Percentiles rank a stretch among this genome's conserved stretches.
phyloP scores from a whole-genome alignment of 2,888 invertebrate genomes.

The Lissonota sp. region DNA sequence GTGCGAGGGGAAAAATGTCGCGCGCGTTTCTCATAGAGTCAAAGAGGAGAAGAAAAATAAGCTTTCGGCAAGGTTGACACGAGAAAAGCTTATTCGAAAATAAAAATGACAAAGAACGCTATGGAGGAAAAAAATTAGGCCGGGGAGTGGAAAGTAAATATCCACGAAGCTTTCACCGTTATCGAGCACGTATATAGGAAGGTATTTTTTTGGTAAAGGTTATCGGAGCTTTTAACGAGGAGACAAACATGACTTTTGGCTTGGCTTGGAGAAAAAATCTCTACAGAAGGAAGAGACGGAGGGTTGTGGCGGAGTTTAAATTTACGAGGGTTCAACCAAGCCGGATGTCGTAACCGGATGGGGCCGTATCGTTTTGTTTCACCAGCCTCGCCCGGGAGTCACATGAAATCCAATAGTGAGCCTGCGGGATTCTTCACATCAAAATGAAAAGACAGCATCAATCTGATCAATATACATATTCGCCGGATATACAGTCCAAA shows the following conservation, averaged over 20 bases:
- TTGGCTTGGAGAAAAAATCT: background rate
- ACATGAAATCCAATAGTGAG: background rate
- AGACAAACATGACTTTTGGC: background rate
- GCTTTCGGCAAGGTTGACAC: background rate
- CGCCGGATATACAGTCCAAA: background rate
- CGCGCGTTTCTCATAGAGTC: background rate
- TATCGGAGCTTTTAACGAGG: slow-evolving; percentile 19
- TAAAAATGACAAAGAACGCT: slow-evolving; percentile 13
- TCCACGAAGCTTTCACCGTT: too few species aligned
- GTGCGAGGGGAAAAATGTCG: slow-evolving; percentile 7
- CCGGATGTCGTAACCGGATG: slow-evolving; percentile 47
- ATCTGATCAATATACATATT: slow-evolving; percentile 6
- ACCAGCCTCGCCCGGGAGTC: slow-evolving; percentile 17
- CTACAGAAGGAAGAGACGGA: background rate
- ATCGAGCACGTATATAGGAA: background rate
- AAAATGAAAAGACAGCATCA: slow-evolving; percentile 15
- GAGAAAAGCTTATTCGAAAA: background rate
- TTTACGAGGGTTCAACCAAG: slow-evolving; percentile 39
- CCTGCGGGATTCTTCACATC: slow-evolving; percentile 9
- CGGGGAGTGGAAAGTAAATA: slow-evolving; percentile 1
- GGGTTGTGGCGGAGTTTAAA: background rate
- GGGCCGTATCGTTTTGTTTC: slow-evolving; percentile 10
- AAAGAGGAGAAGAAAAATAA: slow-evolving; percentile 2
- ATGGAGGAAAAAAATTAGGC: background rate
- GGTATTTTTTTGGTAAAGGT: background rate